Evolutionary conservation across 2,113 vertebrate species (phyloP), one percentile per base, ranked within the genome.

Genomic region (Rafetus swinhoei): DNA sequence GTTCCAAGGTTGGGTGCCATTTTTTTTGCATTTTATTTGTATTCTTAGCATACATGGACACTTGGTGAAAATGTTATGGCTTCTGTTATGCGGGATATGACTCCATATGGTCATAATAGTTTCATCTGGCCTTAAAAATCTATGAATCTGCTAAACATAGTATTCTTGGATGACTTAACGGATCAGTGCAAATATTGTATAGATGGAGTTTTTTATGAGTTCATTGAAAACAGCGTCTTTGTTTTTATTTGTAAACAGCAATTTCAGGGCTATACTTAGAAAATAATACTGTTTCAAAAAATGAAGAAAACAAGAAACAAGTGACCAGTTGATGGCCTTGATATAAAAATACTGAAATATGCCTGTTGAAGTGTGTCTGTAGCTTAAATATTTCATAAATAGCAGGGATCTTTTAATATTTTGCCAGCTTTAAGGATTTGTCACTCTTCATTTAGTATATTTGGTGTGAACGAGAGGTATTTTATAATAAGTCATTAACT

Each of bases 341-440:
- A 29, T 90, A 54, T 80, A 95, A 85, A 45, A 97, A 84, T 84
- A 93, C 82, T 90, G 11, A 89, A 59, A 84, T 80, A 5, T 82
- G 79, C 89, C 18, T 84, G 45, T 45, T 45, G 77, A 84, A 96
- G 9, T 95, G 54, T 79, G 27, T 92, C 39, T 91, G 9, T 81
- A 79, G 90, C 79, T 59, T 89, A 93, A 91, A 81, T 90, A 59
- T 92, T 96, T 91, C 77, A 65, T 93, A 95, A 96, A 96, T 92
- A 95, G 52, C 88, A 92, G 50, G 9, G 19, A 82, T 88, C 92
- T 94, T 97, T 95, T 94, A 85, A 91, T 94, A 94, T 81, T 93
- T 94, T 96, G 95, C 92, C 90, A 97, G 80, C 19, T 94, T 96
- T 85, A 90, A 92, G 93, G 85, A 96, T 96, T 96, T 96, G 95